Base-by-base conservation (phyloP, 2,113 vertebrate genomes). In the Loxodonta africana region DNA sequence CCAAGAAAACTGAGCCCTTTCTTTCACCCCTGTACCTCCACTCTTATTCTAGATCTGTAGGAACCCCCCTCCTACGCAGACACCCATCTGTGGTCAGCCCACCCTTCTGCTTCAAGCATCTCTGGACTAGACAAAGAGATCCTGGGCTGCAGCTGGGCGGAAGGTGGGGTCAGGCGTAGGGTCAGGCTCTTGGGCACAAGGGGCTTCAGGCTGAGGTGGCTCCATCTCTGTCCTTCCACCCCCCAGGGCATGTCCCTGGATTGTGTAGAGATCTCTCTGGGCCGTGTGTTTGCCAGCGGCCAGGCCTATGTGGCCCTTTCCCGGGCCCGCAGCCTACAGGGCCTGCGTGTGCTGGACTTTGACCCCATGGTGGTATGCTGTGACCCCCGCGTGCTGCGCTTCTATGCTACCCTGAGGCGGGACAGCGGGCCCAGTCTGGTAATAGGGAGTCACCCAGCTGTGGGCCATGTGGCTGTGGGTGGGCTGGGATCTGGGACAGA, bases 241-340 rank as follows among this genome's bases (percentile, higher is more conserved):
- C 46, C 46, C 33, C 51, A 98, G 96, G 97, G 97, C 83, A 97
- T 98, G 97, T 95, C 97, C 71, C 90, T 98, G 67, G 97, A 97
- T 37, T 97, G 97, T 0, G 97, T 98, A 90, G 98, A 98, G 91
- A 96, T 97, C 87, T 98, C 99, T 25, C 97, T 99, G 97, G 98
- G 99, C 0, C 99, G 99, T 0, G 99, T 99, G 87, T 99, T 99
- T 98, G 99, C 99, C 98, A 99, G 99, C 0, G 99, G 99, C 3
- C 99, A 99, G 98, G 99, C 99, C 2, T 99, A 99, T 0, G 99
- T 99, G 67, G 99, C 99, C 4, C 98, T 99, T 12, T 99, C 99
- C 77, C 98, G 99, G 63, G 99, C 99, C 71, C 98, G 99, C 0
- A 99, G 98, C 91, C 98, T 99, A 28, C 98, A 99, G 87, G 99